Percentiles rank a stretch among this genome's conserved stretches.
phyloP scores from a whole-genome alignment of 2,797 vertebrate genomes.

The Bovichtus diacanthus region DNA sequence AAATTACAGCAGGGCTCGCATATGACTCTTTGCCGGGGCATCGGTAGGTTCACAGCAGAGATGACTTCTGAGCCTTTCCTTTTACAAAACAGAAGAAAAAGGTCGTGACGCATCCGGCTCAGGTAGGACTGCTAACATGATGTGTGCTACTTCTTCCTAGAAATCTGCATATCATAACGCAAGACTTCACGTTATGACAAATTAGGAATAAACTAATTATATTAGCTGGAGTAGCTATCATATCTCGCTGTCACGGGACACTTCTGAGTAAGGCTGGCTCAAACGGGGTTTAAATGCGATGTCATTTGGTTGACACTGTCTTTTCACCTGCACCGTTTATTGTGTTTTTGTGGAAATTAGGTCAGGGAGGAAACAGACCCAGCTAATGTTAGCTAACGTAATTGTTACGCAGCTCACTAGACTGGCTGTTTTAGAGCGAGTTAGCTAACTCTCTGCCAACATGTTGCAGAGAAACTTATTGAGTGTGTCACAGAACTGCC shows the following conservation, averaged over 20 bases:
- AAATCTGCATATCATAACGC: background rate
- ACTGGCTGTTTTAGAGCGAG: background rate
- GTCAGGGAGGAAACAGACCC: background rate
- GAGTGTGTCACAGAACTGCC: background rate
- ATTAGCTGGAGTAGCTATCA: background rate
- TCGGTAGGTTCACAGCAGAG: background rate
- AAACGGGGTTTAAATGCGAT: background rate
- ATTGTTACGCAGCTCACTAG: background rate
- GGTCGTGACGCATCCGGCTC: background rate
- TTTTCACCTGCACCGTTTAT: background rate
- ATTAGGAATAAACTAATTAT: background rate
- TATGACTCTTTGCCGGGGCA: background rate
- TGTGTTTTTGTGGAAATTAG: background rate
- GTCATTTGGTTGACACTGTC: too few relatives aligned
- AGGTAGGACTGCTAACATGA: background rate
- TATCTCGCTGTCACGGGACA: background rate
- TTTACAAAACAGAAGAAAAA: background rate
- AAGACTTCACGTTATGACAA: background rate
- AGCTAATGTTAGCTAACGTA: constrained; percentile 18
- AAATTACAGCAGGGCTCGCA: rapidly evolving
- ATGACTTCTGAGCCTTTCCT: background rate
- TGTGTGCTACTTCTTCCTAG: background rate
- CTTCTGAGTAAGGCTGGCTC: background rate
- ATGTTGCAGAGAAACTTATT: rapidly evolving
- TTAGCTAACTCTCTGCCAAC: constrained; percentile 5